Conservation (phyloP, 2,113 vertebrate species). For the Microtus ochrogaster region DNA sequence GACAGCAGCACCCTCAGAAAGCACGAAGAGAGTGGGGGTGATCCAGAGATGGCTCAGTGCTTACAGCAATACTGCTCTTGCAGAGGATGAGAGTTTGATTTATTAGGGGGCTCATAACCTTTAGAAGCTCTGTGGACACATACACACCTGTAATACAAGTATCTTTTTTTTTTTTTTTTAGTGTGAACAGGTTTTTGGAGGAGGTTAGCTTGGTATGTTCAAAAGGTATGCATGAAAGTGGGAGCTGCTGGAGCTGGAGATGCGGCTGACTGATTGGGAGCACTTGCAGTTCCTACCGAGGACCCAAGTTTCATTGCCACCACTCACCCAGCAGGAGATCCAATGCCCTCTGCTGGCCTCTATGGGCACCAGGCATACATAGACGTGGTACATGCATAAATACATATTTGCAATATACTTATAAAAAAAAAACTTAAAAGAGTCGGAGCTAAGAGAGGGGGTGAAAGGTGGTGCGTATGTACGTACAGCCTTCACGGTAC, state of each 20-base stretch:
- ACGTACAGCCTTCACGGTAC: neutral
- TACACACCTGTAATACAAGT: neutral
- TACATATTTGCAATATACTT: too few species aligned
- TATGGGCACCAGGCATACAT: neutral
- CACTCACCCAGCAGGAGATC: neutral
- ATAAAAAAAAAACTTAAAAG: neutral
- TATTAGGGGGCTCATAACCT: neutral
- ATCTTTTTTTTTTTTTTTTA: neutral
- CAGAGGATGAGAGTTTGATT: neutral
- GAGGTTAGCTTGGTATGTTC: neutral
- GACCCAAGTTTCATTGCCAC: neutral
- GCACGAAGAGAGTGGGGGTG: neutral
- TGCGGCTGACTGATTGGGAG: neutral
- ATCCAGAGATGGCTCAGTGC: neutral
- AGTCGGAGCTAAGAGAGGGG: slow-evolving; percentile 9
- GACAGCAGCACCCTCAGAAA: neutral
- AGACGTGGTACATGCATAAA: neutral
- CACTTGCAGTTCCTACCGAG: neutral
- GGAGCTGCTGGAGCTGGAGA: neutral
- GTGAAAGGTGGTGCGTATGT: neutral
- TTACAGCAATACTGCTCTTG: neutral
- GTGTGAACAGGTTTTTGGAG: neutral
- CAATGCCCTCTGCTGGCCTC: neutral
- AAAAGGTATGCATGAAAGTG: neutral
- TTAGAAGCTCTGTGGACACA: neutral